These are phyloP conservation scores for Villa cingulata DNA, from an alignment of 2,888 invertebrate genomes.

Conservation along the genomic window DNA sequence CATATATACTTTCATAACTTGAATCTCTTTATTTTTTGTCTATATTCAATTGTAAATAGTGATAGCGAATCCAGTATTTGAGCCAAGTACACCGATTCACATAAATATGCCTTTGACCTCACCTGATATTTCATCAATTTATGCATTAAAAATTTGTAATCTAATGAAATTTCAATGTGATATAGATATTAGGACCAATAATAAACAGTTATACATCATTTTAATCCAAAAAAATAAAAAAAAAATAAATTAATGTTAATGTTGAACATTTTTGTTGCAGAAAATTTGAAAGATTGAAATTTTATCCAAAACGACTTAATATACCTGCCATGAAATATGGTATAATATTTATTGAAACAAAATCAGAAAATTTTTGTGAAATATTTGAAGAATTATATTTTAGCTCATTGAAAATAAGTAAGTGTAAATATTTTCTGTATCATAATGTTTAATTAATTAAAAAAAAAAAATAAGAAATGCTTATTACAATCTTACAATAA, in stretches of 20 bases:
- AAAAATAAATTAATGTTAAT: too few species aligned
- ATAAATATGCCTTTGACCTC: conserved; percentile 4
- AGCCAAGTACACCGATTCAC: background rate
- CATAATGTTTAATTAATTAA: too few species aligned
- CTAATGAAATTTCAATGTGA: background rate
- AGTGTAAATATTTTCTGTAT: background rate
- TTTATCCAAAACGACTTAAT: background rate
- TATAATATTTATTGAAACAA: background rate
- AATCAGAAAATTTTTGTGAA: background rate
- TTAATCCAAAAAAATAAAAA: background rate
- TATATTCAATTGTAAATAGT: too few species aligned
- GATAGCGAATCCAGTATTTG: background rate
- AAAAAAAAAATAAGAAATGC: too few species aligned
- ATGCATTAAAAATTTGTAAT: conserved; percentile 5
- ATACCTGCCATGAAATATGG: background rate
- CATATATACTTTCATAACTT: background rate
- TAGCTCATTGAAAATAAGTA: background rate
- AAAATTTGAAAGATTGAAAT: background rate
- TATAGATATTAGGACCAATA: background rate
- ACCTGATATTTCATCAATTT: conserved; percentile 1
- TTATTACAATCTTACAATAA: too few species aligned
- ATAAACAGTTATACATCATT: background rate
- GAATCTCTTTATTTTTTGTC: background rate
- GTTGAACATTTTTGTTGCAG: too few species aligned
- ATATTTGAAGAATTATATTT: conserved; percentile 4